These are phyloP conservation scores for Sminthurinus aureus DNA, from an alignment of 2,888 invertebrate genomes.

Conservation along the genomic window DNA sequence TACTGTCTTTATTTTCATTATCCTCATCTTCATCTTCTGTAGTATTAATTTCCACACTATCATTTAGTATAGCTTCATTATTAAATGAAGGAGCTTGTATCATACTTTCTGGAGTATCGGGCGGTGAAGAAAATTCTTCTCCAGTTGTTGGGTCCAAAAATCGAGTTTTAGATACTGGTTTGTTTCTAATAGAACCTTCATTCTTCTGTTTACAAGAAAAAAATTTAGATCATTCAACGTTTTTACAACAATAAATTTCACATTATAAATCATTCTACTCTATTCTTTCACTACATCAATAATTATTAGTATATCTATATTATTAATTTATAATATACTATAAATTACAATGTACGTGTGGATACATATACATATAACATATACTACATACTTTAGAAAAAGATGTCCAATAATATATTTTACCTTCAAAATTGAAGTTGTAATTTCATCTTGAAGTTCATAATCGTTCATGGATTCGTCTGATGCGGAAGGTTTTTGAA, in stretches of 20 bases:
- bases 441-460: conserved; percentile 27
- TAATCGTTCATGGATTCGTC: conserved; percentile 12
- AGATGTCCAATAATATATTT: neutral
- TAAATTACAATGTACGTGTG: no score
- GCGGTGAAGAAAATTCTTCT: conserved; percentile 17
- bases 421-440: conserved; percentile 57
- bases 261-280: neutral
- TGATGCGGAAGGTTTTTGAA: neutral
- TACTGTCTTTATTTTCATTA: neutral
- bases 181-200: conserved; percentile 20
- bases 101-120: neutral
- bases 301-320: no score
- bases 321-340: no score
- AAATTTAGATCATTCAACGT: neutral
- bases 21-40: neutral
- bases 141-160: conserved; percentile 40
- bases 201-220: neutral
- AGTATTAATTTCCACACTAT: no score
- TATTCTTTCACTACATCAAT: no score
- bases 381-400: no score
- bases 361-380: no score
- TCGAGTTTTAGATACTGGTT: conserved; percentile 20
- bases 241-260: neutral
- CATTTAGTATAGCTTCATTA: neutral
- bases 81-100: neutral